phyloP scores from a whole-genome alignment of 2,888 invertebrate species.

The Cephus pulcher region DNA sequence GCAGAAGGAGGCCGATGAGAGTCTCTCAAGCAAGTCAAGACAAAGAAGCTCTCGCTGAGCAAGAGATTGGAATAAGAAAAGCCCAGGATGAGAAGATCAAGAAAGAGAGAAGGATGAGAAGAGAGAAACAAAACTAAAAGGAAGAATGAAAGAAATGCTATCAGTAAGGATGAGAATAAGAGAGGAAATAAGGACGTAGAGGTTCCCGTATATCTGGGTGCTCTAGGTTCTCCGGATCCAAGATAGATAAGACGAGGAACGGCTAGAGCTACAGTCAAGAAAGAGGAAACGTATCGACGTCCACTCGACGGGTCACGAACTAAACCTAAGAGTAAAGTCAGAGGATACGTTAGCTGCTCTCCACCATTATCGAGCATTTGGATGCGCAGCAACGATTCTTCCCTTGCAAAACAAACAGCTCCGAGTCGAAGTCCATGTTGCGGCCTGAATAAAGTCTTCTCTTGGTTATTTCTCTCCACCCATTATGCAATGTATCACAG shows the following conservation, averaged over 20 bases:
- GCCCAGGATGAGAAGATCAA: not conserved
- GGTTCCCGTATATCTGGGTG: not conserved
- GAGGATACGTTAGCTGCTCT: slow-evolving; percentile 27
- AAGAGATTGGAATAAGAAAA: not conserved
- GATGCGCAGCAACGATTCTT: slow-evolving; percentile 46
- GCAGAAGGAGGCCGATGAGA: not conserved
- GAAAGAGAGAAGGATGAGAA: not conserved
- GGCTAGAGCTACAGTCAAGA: not conserved
- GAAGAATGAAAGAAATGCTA: not conserved
- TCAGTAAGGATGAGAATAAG: not conserved
- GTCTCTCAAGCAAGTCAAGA: not conserved
- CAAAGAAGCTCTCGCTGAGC: not conserved
- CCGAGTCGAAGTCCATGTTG: slow-evolving; percentile 41
- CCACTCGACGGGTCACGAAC: slow-evolving; percentile 40
- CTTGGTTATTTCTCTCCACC: not conserved
- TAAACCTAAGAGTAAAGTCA: slow-evolving; percentile 13
- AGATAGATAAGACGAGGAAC: not conserved
- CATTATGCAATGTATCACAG: not conserved
- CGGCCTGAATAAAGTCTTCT: slow-evolving; percentile 36
- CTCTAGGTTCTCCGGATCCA: not conserved
- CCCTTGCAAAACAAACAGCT: slow-evolving; percentile 52
- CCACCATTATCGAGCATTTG: slow-evolving; percentile 37
- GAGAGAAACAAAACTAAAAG: not conserved
- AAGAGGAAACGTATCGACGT: not conserved
- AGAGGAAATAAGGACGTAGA: not conserved